phyloP scores from a whole-genome alignment of 2,797 vertebrate genomes.

The Furcifer pardalis region DNA sequence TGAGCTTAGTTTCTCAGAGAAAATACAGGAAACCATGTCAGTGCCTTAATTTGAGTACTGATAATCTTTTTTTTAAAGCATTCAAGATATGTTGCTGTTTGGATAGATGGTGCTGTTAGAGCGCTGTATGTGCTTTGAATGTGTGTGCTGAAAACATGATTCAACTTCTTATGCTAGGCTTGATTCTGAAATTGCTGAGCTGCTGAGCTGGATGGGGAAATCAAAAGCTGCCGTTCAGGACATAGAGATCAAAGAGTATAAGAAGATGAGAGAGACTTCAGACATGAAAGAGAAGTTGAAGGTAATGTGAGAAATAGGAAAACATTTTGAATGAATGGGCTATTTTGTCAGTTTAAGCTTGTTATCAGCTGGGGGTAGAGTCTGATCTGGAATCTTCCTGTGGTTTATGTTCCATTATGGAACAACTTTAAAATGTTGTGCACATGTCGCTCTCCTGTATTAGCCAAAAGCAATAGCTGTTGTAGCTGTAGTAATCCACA shows the following conservation, averaged over 20 bases:
- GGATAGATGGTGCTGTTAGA: not conserved
- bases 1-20: not conserved
- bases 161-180: slow-evolving; percentile 79
- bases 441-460: not conserved
- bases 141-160: slow-evolving; percentile 26
- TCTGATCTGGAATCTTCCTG: slow-evolving; percentile 25
- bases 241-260: slow-evolving; percentile 81
- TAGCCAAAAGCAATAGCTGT: not conserved
- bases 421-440: slow-evolving; percentile 39
- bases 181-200: slow-evolving; percentile 81
- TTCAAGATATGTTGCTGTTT: not conserved
- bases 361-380: slow-evolving; percentile 53
- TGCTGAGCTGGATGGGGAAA: slow-evolving; percentile 84
- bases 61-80: not conserved
- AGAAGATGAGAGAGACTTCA: slow-evolving; percentile 77
- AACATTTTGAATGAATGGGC: slow-evolving; percentile 46
- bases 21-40: not conserved
- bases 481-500: not conserved
- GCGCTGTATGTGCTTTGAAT: not conserved
- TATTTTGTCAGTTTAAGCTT: slow-evolving; percentile 53
- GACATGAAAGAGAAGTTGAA: slow-evolving; percentile 81
- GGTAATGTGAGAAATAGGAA: slow-evolving; percentile 75
- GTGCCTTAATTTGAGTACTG: not conserved
- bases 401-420: slow-evolving; percentile 48
- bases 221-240: slow-evolving; percentile 81